These are phyloP conservation scores for Oreohelix idahoensis DNA, from an alignment of 1,140 invertebrate genomes.

Conservation along the genomic window DNA sequence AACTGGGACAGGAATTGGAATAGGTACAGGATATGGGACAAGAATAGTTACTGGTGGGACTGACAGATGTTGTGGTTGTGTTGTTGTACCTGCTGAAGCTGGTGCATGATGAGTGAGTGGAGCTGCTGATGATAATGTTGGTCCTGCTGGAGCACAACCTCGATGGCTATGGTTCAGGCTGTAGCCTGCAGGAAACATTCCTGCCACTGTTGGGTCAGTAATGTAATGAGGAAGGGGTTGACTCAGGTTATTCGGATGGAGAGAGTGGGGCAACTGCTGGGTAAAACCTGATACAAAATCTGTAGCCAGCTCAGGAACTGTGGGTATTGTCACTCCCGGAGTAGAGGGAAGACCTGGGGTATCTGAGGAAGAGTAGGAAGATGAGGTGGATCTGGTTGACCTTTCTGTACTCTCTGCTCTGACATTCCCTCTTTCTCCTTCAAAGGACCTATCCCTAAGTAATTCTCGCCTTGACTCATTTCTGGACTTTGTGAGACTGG, in stretches of 20 bases:
- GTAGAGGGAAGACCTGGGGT: conserved; percentile 21
- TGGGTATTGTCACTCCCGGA: not conserved
- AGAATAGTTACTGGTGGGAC: conserved; percentile 85
- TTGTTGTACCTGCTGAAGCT: not conserved
- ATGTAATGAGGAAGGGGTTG: not conserved
- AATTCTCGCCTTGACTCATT: conserved; percentile 28
- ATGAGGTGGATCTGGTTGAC: not conserved
- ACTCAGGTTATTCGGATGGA: not conserved
- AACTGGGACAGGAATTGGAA: conserved; percentile 88
- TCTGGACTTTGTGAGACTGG: not conserved
- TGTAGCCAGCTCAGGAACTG: not conserved
- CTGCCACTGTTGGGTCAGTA: not conserved
- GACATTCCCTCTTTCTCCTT: not conserved
- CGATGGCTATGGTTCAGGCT: not conserved
- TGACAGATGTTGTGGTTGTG: not conserved
- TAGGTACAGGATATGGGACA: conserved; percentile 86
- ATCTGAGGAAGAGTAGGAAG: conserved; percentile 27
- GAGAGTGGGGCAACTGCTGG: not conserved
- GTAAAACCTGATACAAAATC: not conserved
- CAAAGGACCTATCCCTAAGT: not conserved
- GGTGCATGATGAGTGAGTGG: not conserved
- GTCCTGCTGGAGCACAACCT: too few species aligned
- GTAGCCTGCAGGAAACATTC: conserved; percentile 16
- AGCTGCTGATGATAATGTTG: conserved; percentile 35
- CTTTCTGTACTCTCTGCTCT: conserved; percentile 9